phyloP scores from a whole-genome alignment of 1,140 invertebrate genomes.

The Sinonovacula constricta region DNA sequence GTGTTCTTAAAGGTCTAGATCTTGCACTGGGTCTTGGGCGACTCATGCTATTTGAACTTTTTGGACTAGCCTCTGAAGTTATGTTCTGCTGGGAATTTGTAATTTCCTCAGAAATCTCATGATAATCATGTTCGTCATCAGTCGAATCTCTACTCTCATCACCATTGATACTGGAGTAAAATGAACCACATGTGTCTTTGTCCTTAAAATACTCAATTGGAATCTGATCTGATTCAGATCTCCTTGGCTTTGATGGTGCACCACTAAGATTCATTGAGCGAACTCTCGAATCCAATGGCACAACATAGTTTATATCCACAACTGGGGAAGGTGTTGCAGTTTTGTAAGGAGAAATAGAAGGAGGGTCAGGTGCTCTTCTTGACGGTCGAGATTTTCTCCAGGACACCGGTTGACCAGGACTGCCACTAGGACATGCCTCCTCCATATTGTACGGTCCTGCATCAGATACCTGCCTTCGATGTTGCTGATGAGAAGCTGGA shows the following conservation, averaged over 20 bases:
- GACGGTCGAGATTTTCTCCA: conserved; percentile 21
- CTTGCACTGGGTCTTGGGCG: background rate
- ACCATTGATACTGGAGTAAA: conserved; percentile 43
- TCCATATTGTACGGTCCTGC: background rate
- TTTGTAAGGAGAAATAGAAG: background rate
- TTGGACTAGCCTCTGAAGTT: too few species aligned
- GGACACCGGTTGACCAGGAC: background rate
- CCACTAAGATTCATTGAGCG: conserved; percentile 12
- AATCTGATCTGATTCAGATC: too few species aligned
- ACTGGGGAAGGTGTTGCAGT: conserved; percentile 13
- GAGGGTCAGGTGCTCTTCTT: conserved; percentile 37
- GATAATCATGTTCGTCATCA: conserved; percentile 47
- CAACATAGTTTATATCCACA: conserved; percentile 14
- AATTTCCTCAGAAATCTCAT: conserved; percentile 34
- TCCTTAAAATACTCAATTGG: too few species aligned
- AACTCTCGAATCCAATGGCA: conserved; percentile 32
- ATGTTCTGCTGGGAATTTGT: too few species aligned
- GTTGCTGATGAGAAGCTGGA: conserved; percentile 9
- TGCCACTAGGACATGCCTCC: background rate
- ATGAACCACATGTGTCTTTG: conserved; percentile 1
- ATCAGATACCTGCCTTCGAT: background rate
- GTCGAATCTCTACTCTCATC: background rate
- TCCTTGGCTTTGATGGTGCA: too few species aligned
- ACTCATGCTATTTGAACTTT: background rate
- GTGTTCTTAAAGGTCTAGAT: background rate